Base-by-base conservation (phyloP, 2,888 invertebrate species). In the Labia minor region DNA sequence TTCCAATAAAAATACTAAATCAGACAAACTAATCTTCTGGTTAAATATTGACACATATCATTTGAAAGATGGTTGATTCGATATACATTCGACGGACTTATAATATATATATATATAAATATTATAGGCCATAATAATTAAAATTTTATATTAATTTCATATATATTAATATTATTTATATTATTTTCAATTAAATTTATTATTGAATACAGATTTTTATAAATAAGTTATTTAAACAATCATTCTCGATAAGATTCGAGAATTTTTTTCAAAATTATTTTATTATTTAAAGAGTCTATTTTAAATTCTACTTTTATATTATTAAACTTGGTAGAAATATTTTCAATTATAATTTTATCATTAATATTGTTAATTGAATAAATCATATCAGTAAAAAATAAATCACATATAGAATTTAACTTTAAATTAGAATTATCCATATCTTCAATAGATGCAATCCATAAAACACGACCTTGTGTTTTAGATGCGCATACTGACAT, bases 381-480 rank as follows among this genome's bases (percentile, higher is more conserved):
- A 49, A 49, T 49, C 49, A 49, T 49, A 49, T 49, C 49, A 10
- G 49, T 49, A 14, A 49, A 49, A 49, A 49, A 49, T 49, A 49
- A 49, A 49, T 49, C 49, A 49, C 49, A 10, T 11, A 49, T 49
- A 4, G 49, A 49, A 49, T 49, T 49, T 14, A 49, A 16, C 16
- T 49, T 49, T 14, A 49, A 49, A 49, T 49, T 10, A n/a, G 49
- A 49, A 49, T 49, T 4, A 16, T 49, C 49, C 16, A n/a, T 49
- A 3, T 49, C 49, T 49, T 49, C 49, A 49, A 49, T 49, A 14
- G 49, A 49, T n/a, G 49, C 49, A 14, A 49, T 49, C 16, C 3
- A 14, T 14, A 49, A 8, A 14, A 49, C 49, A 16, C 49, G 49
- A 3, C 49, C n/a, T 49, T 49, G 6, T 3, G 49, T 49, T 49